Evolutionary conservation across 2,113 vertebrate species (phyloP).

Genomic region (Crotophaga sulcirostris): DNA sequence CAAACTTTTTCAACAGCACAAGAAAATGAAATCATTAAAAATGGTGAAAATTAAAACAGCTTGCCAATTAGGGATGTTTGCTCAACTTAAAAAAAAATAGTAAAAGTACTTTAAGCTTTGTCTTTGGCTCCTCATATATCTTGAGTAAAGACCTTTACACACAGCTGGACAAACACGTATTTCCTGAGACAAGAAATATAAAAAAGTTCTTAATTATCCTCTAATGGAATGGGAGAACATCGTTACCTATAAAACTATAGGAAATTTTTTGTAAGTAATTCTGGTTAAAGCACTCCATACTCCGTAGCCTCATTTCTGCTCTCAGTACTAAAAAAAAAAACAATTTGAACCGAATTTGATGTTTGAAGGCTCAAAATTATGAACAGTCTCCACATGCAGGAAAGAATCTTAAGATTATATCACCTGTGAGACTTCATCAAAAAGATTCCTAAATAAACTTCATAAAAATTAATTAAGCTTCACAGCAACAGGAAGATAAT

Average conservation of each 20-base stretch:
- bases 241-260: neutral
- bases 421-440: neutral
- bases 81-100: neutral
- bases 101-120: neutral
- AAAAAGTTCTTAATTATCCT: neutral
- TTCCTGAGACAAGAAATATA: neutral
- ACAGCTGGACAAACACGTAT: neutral
- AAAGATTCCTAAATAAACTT: neutral
- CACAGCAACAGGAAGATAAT: neutral
- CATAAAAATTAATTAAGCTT: slow-evolving; percentile 33
- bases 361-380: neutral
- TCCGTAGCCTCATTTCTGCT: neutral
- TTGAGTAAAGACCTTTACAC: neutral
- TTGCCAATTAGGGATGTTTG: neutral
- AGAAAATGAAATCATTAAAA: neutral
- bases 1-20: neutral
- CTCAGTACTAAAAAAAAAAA: neutral
- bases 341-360: neutral
- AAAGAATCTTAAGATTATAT: neutral
- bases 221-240: neutral
- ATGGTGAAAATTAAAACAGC: neutral
- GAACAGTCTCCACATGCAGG: neutral
- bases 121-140: neutral
- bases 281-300: neutral
- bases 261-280: neutral